Evolutionary conservation across 2,113 vertebrate genomes (phyloP).

Genomic region (Bos taurus): ARS-UCD2.0 NC_037340.1:56815001-56815500

Average conservation of each 20-base stretch:
- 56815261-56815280: background rate
- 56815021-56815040: background rate
- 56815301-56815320: background rate
- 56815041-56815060: background rate
- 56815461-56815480: background rate
- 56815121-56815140: background rate
- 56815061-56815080: background rate
- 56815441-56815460: background rate
- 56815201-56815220: rapidly evolving
- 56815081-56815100: background rate
- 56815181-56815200: rapidly evolving
- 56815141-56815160: background rate
- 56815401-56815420: background rate
- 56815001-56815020: background rate
- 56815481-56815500: background rate
- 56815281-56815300: rapidly evolving
- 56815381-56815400: too few relatives aligned
- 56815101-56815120: background rate
- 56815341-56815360: background rate
- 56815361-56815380: background rate
- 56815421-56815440: background rate
- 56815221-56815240: rapidly evolving
- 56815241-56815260: too few relatives aligned
- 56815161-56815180: rapidly evolving
- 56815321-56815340: background rate